Conservation (phyloP, 2,797 vertebrate species). For the Syngnathus acus region DNA sequence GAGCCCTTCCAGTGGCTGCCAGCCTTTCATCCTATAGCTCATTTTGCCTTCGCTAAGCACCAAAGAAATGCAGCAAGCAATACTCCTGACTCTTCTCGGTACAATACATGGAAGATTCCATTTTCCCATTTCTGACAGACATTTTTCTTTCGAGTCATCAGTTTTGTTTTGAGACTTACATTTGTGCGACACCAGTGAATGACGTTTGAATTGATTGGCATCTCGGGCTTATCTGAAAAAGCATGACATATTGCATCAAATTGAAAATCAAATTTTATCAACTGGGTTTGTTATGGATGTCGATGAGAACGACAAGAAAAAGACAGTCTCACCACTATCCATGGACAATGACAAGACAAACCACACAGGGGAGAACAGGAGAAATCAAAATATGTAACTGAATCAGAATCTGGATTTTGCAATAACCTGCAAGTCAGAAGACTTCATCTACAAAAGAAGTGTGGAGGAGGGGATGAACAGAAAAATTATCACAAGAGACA, state of each 20-base stretch:
- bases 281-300: background rate
- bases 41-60: background rate
- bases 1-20: constrained; percentile 9
- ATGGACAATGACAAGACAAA: too few relatives aligned
- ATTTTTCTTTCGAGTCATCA: background rate
- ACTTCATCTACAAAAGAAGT: background rate
- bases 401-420: too few relatives aligned
- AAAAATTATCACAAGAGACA: background rate
- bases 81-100: background rate
- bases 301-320: background rate
- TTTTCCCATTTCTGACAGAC: background rate
- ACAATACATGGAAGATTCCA: background rate
- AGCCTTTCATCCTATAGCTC: constrained; percentile 21
- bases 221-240: too few relatives aligned
- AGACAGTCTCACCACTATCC: background rate
- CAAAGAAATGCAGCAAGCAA: background rate
- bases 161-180: background rate
- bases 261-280: too few relatives aligned
- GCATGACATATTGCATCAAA: too few relatives aligned
- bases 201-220: too few relatives aligned
- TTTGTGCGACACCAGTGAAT: too few relatives aligned
- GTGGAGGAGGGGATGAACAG: background rate
- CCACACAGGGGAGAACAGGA: too few relatives aligned
- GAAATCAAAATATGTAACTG: too few relatives aligned
- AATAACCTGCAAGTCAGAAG: too few relatives aligned